Percentiles rank a stretch among this genome's conserved stretches.
phyloP scores from a whole-genome alignment of 2,797 vertebrate genomes.

The Tangara arthus region DNA sequence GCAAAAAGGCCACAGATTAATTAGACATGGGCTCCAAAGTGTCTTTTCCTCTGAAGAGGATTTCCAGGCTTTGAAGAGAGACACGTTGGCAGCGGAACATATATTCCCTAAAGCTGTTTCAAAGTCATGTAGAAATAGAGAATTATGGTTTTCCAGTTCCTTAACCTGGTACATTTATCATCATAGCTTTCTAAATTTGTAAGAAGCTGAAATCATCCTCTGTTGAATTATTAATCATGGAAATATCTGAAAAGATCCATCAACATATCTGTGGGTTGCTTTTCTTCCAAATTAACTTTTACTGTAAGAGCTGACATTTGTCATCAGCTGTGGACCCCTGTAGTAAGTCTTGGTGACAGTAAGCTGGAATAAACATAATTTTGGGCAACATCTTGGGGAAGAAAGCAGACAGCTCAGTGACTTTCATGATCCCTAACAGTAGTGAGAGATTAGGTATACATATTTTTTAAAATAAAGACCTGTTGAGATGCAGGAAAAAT shows the following conservation, averaged over 20 bases:
- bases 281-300: neutral
- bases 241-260: neutral
- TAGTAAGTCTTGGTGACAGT: neutral
- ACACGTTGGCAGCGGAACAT: neutral
- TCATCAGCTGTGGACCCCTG: neutral
- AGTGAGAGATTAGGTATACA: neutral
- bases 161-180: neutral
- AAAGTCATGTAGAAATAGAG: neutral
- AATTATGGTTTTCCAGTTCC: neutral
- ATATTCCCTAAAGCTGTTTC: neutral
- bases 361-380: neutral
- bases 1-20: neutral
- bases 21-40: neutral
- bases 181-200: neutral
- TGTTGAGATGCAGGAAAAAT: neutral
- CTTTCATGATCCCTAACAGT: neutral
- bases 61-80: neutral
- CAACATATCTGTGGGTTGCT: neutral
- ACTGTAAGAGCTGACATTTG: neutral
- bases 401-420: neutral
- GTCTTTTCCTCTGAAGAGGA: neutral
- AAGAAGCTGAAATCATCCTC: neutral
- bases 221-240: constrained; percentile 3
- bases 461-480: neutral
- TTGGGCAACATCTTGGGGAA: neutral